Percentiles rank a stretch among this genome's conserved stretches.
Conservation (phyloP, 2,888 invertebrate species). For the Polymixis lichenea region DNA sequence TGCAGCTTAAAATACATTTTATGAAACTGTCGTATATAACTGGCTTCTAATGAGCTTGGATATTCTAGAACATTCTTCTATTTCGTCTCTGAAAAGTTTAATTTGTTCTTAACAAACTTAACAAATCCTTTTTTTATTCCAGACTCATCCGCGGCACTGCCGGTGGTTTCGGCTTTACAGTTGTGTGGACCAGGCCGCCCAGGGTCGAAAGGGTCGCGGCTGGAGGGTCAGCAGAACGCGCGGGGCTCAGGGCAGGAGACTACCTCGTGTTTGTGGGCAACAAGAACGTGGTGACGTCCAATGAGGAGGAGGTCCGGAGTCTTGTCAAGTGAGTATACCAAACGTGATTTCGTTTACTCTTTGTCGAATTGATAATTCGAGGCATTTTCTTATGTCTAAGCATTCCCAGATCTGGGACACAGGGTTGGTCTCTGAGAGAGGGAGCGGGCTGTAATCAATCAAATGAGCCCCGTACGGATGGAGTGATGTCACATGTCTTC, state of each 20-base stretch:
- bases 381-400: background rate
- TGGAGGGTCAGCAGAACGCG: constrained; percentile 95
- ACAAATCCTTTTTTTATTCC: constrained; percentile 35
- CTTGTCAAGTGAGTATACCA: constrained; percentile 92
- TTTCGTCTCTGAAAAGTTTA: background rate
- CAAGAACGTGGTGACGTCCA: constrained; percentile 96
- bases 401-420: no score
- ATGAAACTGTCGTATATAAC: background rate
- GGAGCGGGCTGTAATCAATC: no score
- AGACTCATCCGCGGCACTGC: constrained; percentile 88
- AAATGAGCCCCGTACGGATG: no score
- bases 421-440: background rate
- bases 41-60: no score
- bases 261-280: constrained; percentile 97
- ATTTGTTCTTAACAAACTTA: no score
- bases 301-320: constrained; percentile 92
- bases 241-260: constrained; percentile 95
- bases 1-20: background rate
- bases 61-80: background rate
- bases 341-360: background rate
- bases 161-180: constrained; percentile 95
- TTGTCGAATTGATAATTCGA: background rate
- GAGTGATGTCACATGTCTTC: no score
- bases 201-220: constrained; percentile 96
- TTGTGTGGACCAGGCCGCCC: constrained; percentile 97